These are phyloP conservation scores for Melanotaenia maccullochi DNA, from an alignment of 2,797 vertebrate genomes.

Conservation along the genomic window DNA sequence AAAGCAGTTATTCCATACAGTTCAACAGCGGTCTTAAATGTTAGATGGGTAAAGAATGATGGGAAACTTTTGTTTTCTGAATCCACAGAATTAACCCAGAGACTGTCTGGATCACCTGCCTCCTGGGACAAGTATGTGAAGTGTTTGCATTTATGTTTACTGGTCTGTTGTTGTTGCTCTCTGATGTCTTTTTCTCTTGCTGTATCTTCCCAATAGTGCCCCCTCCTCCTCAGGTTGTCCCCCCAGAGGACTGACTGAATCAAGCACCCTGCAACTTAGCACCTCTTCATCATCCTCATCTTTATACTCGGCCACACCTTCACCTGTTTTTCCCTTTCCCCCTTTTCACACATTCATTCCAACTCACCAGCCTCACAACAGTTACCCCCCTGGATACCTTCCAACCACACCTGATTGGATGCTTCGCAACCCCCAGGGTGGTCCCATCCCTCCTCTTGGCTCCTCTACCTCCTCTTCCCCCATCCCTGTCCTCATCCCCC, in stretches of 20 bases:
- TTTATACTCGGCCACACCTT: slow-evolving; percentile 79
- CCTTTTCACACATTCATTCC: slow-evolving; percentile 83
- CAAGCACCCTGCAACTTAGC: slow-evolving; percentile 77
- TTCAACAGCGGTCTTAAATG: background rate
- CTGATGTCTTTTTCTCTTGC: slow-evolving; percentile 9
- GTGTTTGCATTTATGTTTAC: background rate
- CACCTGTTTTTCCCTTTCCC: slow-evolving; percentile 83
- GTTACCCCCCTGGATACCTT: slow-evolving; percentile 89
- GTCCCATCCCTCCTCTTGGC: slow-evolving; percentile 74
- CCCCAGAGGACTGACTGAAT: slow-evolving; percentile 39
- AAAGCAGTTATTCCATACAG: background rate
- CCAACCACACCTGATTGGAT: slow-evolving; percentile 89
- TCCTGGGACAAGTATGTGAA: slow-evolving; percentile 9
- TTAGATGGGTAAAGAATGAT: background rate
- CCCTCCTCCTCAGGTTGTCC: slow-evolving; percentile 74
- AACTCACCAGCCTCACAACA: slow-evolving; percentile 85
- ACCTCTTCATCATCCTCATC: slow-evolving; percentile 78
- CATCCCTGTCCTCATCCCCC: slow-evolving; percentile 81
- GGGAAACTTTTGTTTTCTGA: background rate
- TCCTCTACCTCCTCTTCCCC: slow-evolving; percentile 58
- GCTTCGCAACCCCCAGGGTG: slow-evolving; percentile 80
- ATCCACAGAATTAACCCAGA: slow-evolving; percentile 11
- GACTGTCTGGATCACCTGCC: slow-evolving; percentile 2
- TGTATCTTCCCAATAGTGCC: slow-evolving; percentile 79
- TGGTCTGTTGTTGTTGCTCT: slow-evolving; percentile 4